phyloP scores from a whole-genome alignment of 2,888 invertebrate genomes.

The Protodeltote pygarga region DNA sequence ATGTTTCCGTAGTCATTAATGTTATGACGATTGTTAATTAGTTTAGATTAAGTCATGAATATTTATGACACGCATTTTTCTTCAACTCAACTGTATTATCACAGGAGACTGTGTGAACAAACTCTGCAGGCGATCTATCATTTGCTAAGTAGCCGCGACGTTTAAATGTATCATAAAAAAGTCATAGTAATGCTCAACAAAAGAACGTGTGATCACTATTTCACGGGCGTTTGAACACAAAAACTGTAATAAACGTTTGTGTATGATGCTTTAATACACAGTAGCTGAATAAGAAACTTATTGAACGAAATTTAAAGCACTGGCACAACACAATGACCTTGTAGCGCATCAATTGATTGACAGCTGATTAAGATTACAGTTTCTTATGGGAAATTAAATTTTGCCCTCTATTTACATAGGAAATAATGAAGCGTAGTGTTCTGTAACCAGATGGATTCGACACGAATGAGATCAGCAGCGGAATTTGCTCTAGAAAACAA shows the following conservation, averaged over 20 bases:
- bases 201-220: slow-evolving; percentile 46
- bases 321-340: too few relatives aligned
- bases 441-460: slow-evolving; percentile 29
- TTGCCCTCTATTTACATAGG: slow-evolving; percentile 33
- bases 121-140: slow-evolving; percentile 11
- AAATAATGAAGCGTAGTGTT: slow-evolving; percentile 36
- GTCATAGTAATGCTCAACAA: slow-evolving; percentile 25
- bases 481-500: slow-evolving; percentile 39
- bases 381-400: slow-evolving; percentile 36
- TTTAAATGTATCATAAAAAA: slow-evolving; percentile 27
- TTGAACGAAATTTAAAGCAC: slow-evolving; percentile 37
- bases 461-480: slow-evolving; percentile 23
- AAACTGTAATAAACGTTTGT: slow-evolving; percentile 21
- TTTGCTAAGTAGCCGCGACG: slow-evolving; percentile 12
- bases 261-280: slow-evolving; percentile 26
- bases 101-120: slow-evolving; percentile 5
- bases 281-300: slow-evolving; percentile 19
- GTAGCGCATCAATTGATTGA: slow-evolving; percentile 34
- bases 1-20: slow-evolving; percentile 46
- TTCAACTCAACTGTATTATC: slow-evolving; percentile 11
- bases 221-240: slow-evolving; percentile 40
- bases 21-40: slow-evolving; percentile 43
- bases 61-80: slow-evolving; percentile 31
- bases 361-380: slow-evolving; percentile 38
- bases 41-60: slow-evolving; percentile 35